Evolutionary conservation across 2,797 vertebrate species (phyloP).

Genomic region (Rousettus madagascariensis): DNA sequence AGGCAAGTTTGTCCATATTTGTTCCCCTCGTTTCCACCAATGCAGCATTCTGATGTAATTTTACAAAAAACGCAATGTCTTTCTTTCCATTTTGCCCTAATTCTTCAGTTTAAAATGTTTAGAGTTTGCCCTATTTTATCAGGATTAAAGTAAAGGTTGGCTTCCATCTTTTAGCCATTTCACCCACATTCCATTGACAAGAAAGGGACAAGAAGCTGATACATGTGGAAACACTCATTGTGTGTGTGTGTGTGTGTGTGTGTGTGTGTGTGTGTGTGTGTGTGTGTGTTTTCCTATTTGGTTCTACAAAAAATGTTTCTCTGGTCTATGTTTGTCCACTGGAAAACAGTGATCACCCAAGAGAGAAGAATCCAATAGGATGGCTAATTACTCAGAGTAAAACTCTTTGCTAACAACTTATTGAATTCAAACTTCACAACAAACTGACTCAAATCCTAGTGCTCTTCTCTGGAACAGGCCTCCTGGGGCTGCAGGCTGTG

Average conservation of each 20-base stretch:
- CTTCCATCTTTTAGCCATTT: neutral
- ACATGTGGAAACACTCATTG: neutral
- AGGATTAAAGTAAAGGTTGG: neutral
- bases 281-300: neutral
- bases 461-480: neutral
- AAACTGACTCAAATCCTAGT: neutral
- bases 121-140: neutral
- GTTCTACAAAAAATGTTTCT: conserved; percentile 1
- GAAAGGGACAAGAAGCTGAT: neutral
- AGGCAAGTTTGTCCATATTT: conserved; percentile 75
- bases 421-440: neutral
- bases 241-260: neutral
- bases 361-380: neutral
- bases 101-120: conserved; percentile 57
- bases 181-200: neutral
- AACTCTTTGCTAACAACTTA: neutral
- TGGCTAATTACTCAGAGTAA: conserved; percentile 11
- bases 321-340: neutral
- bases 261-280: neutral
- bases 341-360: neutral
- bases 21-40: conserved; percentile 66
- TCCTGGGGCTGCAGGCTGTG: neutral
- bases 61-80: conserved; percentile 60
- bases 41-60: conserved; percentile 62
- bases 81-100: neutral